These are phyloP conservation scores for Anolis sagrei DNA, from an alignment of 2,113 vertebrate genomes.

Conservation along the genomic window DNA sequence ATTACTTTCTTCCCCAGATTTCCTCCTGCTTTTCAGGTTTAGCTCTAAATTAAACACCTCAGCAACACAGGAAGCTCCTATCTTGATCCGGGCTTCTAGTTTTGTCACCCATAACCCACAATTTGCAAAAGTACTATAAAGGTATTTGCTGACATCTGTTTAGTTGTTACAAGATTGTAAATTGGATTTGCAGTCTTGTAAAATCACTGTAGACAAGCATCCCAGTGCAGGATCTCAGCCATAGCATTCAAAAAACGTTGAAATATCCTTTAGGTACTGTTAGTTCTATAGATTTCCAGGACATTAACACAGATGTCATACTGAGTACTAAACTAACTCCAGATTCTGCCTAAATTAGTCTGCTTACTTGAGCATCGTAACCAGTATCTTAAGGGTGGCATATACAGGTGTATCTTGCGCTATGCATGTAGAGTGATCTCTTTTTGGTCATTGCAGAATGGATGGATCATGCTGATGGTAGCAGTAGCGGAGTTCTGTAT, in stretches of 20 bases:
- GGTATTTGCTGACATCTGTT: no score
- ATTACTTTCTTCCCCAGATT: not conserved
- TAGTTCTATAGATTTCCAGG: not conserved
- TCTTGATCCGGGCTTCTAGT: not conserved
- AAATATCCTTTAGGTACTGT: not conserved
- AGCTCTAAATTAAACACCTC: not conserved
- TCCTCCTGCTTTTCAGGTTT: not conserved
- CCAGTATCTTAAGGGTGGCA: no score
- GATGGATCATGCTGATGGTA: no score
- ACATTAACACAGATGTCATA: not conserved
- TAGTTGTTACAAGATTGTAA: no score
- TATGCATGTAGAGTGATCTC: no score
- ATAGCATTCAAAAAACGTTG: no score
- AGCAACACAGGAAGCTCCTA: slow-evolving; percentile 1
- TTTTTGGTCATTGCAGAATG: not conserved
- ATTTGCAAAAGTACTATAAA: not conserved
- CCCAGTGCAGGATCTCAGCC: no score
- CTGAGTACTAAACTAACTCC: not conserved
- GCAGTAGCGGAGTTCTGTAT: no score
- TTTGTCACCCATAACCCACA: not conserved
- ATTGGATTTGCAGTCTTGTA: no score
- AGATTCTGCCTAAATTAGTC: not conserved
- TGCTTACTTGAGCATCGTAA: not conserved
- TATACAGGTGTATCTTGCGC: no score
- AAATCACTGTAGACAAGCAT: no score